Evolutionary conservation across 2,113 vertebrate species (phyloP).

Genomic region (Pogona vitticeps): DNA sequence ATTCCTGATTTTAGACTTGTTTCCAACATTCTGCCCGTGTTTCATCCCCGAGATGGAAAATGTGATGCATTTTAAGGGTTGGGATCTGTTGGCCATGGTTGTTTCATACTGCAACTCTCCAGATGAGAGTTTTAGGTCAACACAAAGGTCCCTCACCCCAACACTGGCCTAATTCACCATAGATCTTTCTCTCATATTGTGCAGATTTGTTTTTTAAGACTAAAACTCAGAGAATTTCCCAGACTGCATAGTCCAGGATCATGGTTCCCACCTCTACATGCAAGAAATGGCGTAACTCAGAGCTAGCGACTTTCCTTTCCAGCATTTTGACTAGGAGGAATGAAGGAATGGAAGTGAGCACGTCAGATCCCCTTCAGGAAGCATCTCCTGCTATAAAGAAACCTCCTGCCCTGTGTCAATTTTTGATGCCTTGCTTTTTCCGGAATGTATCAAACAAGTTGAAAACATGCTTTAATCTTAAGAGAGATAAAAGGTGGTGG

Average conservation of each 20-base stretch:
- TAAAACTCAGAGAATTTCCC: background rate
- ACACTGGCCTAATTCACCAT: no score
- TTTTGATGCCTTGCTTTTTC: background rate
- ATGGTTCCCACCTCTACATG: background rate
- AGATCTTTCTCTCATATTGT: no score
- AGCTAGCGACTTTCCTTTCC: rapidly evolving
- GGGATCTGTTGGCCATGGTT: no score
- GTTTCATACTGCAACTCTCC: no score
- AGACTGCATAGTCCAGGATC: background rate
- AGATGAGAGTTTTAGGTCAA: no score
- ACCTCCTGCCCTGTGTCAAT: background rate
- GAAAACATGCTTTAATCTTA: conserved; percentile 5
- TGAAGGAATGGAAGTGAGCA: background rate
- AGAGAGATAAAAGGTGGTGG: conserved; percentile 11
- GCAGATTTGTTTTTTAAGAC: background rate
- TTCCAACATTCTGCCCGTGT: background rate
- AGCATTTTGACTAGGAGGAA: background rate
- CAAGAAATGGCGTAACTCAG: background rate
- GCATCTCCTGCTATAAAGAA: background rate
- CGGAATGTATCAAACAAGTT: background rate
- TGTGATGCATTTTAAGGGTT: no score
- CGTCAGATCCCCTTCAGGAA: background rate
- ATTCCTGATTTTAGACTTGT: background rate
- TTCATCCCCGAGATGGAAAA: background rate
- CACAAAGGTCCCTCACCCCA: no score